These are phyloP conservation scores for Diploptera punctata DNA, from an alignment of 2,888 invertebrate genomes.

Conservation along the genomic window DNA sequence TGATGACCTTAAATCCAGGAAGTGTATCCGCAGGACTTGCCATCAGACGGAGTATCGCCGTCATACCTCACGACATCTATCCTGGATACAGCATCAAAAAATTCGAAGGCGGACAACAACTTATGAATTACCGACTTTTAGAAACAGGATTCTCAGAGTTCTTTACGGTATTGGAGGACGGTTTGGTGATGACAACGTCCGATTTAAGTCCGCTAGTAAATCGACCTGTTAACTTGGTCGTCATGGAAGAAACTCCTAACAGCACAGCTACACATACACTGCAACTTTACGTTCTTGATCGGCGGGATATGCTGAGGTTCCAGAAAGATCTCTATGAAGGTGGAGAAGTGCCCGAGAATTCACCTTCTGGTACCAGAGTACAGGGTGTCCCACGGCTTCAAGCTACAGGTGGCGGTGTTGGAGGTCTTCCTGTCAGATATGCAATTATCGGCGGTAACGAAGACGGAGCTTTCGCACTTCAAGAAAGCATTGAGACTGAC, in stretches of 20 bases:
- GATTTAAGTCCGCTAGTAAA: slow-evolving; percentile 83
- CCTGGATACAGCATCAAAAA: slow-evolving; percentile 88
- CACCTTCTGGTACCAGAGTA: slow-evolving; percentile 73
- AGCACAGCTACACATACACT: slow-evolving; percentile 80
- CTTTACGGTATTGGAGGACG: slow-evolving; percentile 87
- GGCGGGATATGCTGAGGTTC: slow-evolving; percentile 82
- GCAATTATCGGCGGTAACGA: slow-evolving; percentile 80
- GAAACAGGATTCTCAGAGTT: slow-evolving; percentile 84
- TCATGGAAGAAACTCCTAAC: slow-evolving; percentile 82
- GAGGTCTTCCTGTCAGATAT: slow-evolving; percentile 77
- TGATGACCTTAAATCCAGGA: background rate
- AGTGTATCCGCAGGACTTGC: background rate
- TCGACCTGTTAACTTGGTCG: slow-evolving; percentile 79
- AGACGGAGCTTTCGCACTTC: slow-evolving; percentile 75
- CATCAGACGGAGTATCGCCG: slow-evolving; percentile 53
- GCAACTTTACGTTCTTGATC: slow-evolving; percentile 82
- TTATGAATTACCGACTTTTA: slow-evolving; percentile 66
- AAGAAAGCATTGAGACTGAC: slow-evolving; percentile 57
- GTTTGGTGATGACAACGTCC: slow-evolving; percentile 89
- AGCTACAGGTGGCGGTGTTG: slow-evolving; percentile 59
- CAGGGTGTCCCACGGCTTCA: slow-evolving; percentile 74
- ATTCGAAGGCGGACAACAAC: slow-evolving; percentile 59
- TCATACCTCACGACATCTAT: slow-evolving; percentile 88
- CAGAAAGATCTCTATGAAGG: slow-evolving; percentile 68
- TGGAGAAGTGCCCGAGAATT: slow-evolving; percentile 75